Percentiles rank a stretch among this genome's conserved stretches.
These are phyloP conservation scores for Elysia crispata DNA, from an alignment of 2,888 invertebrate genomes.

Conservation along the genomic window DNA sequence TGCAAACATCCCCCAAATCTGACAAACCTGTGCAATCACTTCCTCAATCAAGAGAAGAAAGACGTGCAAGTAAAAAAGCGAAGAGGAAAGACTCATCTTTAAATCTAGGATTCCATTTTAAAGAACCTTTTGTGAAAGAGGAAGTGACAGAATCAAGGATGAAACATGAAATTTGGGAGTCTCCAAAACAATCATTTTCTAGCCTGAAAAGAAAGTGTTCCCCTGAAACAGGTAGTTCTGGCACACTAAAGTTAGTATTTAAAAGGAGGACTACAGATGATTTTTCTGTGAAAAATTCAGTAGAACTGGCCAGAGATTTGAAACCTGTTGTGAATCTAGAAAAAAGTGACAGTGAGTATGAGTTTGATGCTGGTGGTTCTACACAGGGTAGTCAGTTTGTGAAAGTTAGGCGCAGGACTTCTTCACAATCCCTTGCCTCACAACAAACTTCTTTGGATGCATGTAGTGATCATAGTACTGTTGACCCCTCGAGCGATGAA, in stretches of 20 bases:
- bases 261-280: conserved; percentile 38
- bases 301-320: conserved; percentile 28
- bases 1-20: too few relatives aligned
- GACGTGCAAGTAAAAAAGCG: too few relatives aligned
- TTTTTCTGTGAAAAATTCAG: conserved; percentile 38
- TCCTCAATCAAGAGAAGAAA: too few relatives aligned
- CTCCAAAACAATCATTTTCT: neutral
- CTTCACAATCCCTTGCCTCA: conserved; percentile 33
- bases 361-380: conserved; percentile 30
- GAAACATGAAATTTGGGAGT: neutral
- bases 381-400: neutral
- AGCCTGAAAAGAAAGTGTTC: conserved; percentile 30
- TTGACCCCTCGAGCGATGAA: neutral
- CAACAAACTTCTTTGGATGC: conserved; percentile 37
- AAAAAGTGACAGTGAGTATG: conserved; percentile 48
- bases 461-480: neutral
- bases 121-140: neutral
- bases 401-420: conserved; percentile 35
- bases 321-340: conserved; percentile 46
- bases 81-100: too few relatives aligned
- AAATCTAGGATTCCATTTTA: neutral
- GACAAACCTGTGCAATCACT: too few relatives aligned
- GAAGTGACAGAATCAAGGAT: neutral
- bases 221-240: conserved; percentile 36
- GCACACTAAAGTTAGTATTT: conserved; percentile 41